Evolutionary conservation across 2,113 vertebrate genomes (phyloP).

Genomic region (Sterrhoptilus dennistouni): DNA sequence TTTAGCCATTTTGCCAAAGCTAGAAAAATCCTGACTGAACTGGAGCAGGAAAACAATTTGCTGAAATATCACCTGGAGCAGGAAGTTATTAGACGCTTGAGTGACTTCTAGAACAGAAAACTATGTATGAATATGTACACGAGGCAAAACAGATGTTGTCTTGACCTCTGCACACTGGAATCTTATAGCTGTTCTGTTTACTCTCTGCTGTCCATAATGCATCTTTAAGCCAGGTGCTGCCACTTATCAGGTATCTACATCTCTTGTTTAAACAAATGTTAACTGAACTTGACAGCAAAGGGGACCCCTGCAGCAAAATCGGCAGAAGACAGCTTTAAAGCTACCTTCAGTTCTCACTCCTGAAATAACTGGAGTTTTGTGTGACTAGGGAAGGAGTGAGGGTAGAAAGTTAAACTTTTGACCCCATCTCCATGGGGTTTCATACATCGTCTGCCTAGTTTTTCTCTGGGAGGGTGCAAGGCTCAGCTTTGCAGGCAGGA

Average conservation of each 20-base stretch:
- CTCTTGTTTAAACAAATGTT: conserved; percentile 48
- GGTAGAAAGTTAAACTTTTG: conserved; percentile 62
- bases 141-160: conserved; percentile 55
- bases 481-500: not conserved
- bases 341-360: conserved; percentile 32
- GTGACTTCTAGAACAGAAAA: conserved; percentile 42
- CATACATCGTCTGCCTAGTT: not conserved
- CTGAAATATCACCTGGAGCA: conserved; percentile 52
- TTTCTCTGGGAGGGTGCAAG: not conserved
- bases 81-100: conserved; percentile 46
- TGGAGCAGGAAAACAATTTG: conserved; percentile 45
- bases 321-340: conserved; percentile 21
- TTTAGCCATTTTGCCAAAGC: not conserved
- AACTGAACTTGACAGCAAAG: conserved; percentile 51
- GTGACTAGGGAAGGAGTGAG: conserved; percentile 29
- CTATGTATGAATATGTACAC: conserved; percentile 24
- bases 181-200: conserved; percentile 28
- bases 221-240: conserved; percentile 54
- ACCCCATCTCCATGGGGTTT: conserved; percentile 41
- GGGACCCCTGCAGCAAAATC: conserved; percentile 57
- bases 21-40: conserved; percentile 34
- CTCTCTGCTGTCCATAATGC: conserved; percentile 31
- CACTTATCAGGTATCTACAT: conserved; percentile 57
- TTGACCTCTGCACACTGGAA: conserved; percentile 20
- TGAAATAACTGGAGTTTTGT: conserved; percentile 53